Percentiles rank a stretch among this genome's conserved stretches.
Conservation (phyloP, 2,797 vertebrate genomes). For the Menidia menidia region DNA sequence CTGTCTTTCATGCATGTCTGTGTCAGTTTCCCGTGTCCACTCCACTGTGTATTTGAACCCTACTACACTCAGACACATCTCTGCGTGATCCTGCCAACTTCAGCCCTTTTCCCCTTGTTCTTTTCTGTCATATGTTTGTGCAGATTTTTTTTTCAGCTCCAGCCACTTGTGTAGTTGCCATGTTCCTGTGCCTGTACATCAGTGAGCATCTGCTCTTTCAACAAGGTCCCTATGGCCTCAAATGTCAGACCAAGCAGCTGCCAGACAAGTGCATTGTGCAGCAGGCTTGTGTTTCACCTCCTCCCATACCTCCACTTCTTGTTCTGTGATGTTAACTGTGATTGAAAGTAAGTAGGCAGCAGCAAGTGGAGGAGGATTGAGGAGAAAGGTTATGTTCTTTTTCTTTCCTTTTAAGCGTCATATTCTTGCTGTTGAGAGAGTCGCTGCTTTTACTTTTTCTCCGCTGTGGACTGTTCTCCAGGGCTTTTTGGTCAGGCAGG, state of each 20-base stretch:
- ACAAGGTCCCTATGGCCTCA: conserved; percentile 81
- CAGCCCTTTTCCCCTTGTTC: conserved; percentile 54
- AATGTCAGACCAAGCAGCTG: conserved; percentile 83
- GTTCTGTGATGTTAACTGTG: conserved; percentile 91
- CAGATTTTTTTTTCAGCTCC: conserved; percentile 65
- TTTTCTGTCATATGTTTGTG: conserved; percentile 72
- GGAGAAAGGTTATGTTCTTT: conserved; percentile 32
- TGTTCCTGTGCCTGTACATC: conserved; percentile 80
- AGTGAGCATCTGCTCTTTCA: conserved; percentile 85
- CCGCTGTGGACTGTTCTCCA: conserved; percentile 70
- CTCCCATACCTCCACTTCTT: conserved; percentile 78
- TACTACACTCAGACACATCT: conserved; percentile 47
- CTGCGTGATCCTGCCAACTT: conserved; percentile 56
- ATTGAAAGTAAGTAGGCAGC: conserved; percentile 81
- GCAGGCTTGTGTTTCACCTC: conserved; percentile 69
- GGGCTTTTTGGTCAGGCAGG: conserved; percentile 75
- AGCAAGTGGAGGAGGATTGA: conserved; percentile 45
- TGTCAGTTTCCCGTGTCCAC: conserved; percentile 34
- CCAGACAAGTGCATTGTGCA: conserved; percentile 79
- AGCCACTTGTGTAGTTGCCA: conserved; percentile 80
- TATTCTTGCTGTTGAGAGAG: conserved; percentile 81
- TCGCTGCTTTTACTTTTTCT: conserved; percentile 55
- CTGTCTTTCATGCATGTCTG: conserved; percentile 3
- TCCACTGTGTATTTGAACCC: conserved; percentile 34
- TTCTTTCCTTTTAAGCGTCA: conserved; percentile 91